Evolutionary conservation across 1,140 invertebrate genomes (phyloP), one percentile per base, ranked within the genome.

Genomic region (Drosophila nebulosa): DNA sequence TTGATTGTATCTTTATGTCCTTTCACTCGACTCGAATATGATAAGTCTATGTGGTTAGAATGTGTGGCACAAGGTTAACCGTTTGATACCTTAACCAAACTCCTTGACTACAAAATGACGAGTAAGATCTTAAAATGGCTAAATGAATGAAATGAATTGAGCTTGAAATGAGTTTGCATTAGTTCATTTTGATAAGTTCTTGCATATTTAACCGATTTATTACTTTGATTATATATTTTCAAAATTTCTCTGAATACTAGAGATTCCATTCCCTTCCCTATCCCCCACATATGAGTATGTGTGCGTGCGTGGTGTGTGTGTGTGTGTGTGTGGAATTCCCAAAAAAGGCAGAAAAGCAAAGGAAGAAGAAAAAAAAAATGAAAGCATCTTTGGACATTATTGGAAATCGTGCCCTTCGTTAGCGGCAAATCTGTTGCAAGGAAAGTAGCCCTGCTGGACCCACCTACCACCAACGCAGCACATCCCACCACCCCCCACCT

Each of bases 331-430:
- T 16, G n/a, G 36, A 14, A n/a, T n/a, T n/a, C n/a, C n/a, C n/a
- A n/a, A n/a, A 42, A 42, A 18, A 42, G 16, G 16, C 10, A 18
- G 16, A 42, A 5, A 36, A 18, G 6, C 5, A 7, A 42, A 5
- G 1, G 16, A 18, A 35, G n/a, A 35, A 35, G 3, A 9, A 18
- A 2, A 18, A 16, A 42, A 42, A 46, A 46, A 21, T 3, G 62
- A 74, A 63, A 73, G 62, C 26, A 53, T 74, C 74, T 74, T 71
- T 74, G 70, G 27, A 73, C 63, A 74, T 74, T 74, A 74, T 74
- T 74, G 71, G 81, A 88, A 86, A 86, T 86, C 83, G 81, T 86
- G 81, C 63, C 78, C 81, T 88, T 88, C 81, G 81, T 86, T 88
- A 86, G 81, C 68, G 83, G 70, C 78, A 86, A 85, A 85, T 86